Evolutionary conservation across 2,888 invertebrate species (phyloP).

Genomic region (Drosophila pullipes): DNA sequence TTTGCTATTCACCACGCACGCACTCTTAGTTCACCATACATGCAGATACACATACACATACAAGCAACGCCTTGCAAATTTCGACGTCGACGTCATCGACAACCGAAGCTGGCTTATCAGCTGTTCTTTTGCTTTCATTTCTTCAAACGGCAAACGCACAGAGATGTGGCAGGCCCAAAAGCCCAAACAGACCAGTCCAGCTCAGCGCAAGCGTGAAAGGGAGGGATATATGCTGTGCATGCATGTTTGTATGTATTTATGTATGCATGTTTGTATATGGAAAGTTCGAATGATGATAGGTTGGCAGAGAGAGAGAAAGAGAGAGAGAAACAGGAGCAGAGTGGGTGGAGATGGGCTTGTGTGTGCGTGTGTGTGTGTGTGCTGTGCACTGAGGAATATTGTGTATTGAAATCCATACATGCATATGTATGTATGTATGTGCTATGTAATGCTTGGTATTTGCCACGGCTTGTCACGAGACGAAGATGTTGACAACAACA

Average conservation of each 20-base stretch:
- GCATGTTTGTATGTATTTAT: constrained; percentile 1
- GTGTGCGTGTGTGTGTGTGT: not conserved
- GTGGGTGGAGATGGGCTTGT: not conserved
- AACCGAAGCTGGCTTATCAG: constrained; percentile 58
- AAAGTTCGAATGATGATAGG: constrained; percentile 1
- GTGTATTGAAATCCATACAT: constrained; percentile 32
- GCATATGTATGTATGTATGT: not conserved
- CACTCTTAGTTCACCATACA: constrained; percentile 8
- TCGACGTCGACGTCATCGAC: constrained; percentile 14
- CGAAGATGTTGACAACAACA: constrained; percentile 38
- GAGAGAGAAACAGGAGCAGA: constrained; percentile 4
- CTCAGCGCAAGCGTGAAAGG: constrained; percentile 15
- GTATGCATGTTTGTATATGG: not conserved
- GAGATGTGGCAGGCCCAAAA: constrained; percentile 49
- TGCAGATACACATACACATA: not conserved
- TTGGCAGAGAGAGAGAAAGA: constrained; percentile 2
- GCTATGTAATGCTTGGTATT: constrained; percentile 17
- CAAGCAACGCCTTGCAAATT: constrained; percentile 6
- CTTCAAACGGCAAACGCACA: constrained; percentile 43
- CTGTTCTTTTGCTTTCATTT: constrained; percentile 64
- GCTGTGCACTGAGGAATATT: constrained; percentile 27
- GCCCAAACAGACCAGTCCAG: constrained; percentile 21
- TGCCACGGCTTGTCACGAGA: constrained; percentile 35
- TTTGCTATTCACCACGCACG: constrained; percentile 37
- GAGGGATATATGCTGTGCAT: constrained; percentile 9